These are phyloP conservation scores for Eucera pruinosa DNA, from an alignment of 2,888 invertebrate species.

Conservation along the genomic window DNA sequence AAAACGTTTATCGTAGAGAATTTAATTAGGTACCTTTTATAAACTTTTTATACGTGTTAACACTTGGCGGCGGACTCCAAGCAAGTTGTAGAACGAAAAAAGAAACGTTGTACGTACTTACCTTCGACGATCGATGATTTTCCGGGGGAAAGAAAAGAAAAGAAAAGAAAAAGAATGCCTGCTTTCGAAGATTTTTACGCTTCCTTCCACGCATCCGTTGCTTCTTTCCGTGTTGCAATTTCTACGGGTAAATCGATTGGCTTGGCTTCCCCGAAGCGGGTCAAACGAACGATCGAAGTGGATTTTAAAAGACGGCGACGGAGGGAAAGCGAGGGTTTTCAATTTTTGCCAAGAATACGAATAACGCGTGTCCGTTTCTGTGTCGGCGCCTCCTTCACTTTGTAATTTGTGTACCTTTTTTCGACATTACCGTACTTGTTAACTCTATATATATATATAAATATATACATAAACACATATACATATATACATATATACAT, in stretches of 20 bases:
- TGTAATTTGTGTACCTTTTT: slow-evolving; percentile 73
- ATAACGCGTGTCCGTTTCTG: slow-evolving; percentile 66
- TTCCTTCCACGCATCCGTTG: not conserved
- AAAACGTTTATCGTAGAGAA: slow-evolving; percentile 32
- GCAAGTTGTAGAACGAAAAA: slow-evolving; percentile 16
- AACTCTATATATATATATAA: slow-evolving; percentile 65
- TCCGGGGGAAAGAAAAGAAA: not conserved
- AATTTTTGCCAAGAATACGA: not conserved
- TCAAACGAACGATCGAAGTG: slow-evolving; percentile 30
- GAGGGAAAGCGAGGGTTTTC: slow-evolving; percentile 45
- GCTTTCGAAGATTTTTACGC: no score
- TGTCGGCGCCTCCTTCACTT: slow-evolving; percentile 60
- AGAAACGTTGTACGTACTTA: not conserved
- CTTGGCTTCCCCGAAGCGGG: not conserved
- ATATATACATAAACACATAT: slow-evolving; percentile 30
- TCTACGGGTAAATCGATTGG: not conserved
- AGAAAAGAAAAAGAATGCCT: not conserved
- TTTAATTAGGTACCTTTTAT: slow-evolving; percentile 40
- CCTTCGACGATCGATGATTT: slow-evolving; percentile 25
- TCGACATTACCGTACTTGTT: slow-evolving; percentile 77
- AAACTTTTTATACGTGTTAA: slow-evolving; percentile 53
- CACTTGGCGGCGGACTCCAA: slow-evolving; percentile 13
- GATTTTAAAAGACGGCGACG: slow-evolving; percentile 23
- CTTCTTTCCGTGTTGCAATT: no score
- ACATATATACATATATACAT: slow-evolving; percentile 39